Percentiles rank a stretch among this genome's conserved stretches.
Evolutionary conservation across 2,888 invertebrate genomes (phyloP).

Genomic region (Pyrgus malvae): DNA sequence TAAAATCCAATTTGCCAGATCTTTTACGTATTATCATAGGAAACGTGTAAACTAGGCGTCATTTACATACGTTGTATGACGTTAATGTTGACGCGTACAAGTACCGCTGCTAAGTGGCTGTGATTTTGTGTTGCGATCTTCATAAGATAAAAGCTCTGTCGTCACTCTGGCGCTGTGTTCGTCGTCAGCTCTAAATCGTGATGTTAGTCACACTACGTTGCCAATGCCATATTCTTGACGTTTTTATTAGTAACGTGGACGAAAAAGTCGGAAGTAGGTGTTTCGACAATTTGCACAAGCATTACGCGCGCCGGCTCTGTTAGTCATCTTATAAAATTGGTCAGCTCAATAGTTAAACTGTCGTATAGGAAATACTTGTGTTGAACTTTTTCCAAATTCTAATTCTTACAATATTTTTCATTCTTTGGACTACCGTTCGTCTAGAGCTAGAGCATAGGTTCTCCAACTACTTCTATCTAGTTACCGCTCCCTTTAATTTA

Average conservation of each 20-base stretch:
- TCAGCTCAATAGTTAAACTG: neutral
- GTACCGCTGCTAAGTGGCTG: neutral
- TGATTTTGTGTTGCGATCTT: conserved; percentile 18
- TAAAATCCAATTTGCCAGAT: neutral
- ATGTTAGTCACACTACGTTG: neutral
- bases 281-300: conserved; percentile 1
- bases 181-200: neutral
- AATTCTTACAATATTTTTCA: too few relatives aligned
- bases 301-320: neutral
- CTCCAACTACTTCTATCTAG: too few relatives aligned
- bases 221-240: neutral
- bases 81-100: conserved; percentile 8
- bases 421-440: too few relatives aligned
- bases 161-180: conserved; percentile 10
- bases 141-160: conserved; percentile 24
- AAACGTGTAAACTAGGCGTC: neutral
- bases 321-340: conserved; percentile 1
- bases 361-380: too few relatives aligned
- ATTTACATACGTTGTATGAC: neutral
- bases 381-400: too few relatives aligned
- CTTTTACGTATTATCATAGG: neutral
- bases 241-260: neutral
- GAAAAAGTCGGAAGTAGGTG: conserved; percentile 6
- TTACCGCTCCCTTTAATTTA: too few relatives aligned
- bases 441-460: too few relatives aligned